Base-by-base conservation (phyloP, 2,888 invertebrate species). In the Athalia circularis region DNA sequence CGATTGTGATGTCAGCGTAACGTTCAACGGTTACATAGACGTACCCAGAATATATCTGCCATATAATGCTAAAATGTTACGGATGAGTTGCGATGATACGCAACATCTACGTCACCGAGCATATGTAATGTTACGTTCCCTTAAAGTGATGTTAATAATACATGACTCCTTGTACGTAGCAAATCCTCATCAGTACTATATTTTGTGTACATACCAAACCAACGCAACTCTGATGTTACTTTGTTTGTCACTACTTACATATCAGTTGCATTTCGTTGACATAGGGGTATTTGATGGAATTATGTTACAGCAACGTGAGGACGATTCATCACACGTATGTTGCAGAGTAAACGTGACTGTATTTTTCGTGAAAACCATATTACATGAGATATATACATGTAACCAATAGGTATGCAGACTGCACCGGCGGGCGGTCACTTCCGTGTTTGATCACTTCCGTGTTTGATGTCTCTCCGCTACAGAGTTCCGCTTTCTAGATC, bases 251-350 rank as follows among this genome's bases (percentile, higher is more conserved):
- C 7, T n/a, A 62, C 3, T 62, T 15, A 62, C 43, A 62, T 15
- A 4, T 29, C 29, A 5, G 62, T 8, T 15, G 43, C 43, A 62
- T 62, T 4, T 62, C 5, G 7, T 62, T 62, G 5, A n/a, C n/a
- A n/a, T n/a, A n/a, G n/a, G n/a, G n/a, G n/a, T n/a, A n/a, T n/a
- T n/a, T n/a, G n/a, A n/a, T n/a, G n/a, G n/a, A n/a, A n/a, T n/a
- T n/a, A 62, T 62, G 62, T 29, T 62, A 29, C 62, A 62, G 62
- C 43, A 9, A 15, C 62, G 62, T 62, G 15, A 43, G 13, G 15
- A 43, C 43, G 43, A 8, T 62, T 4, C 43, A 43, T 62, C 43
- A 62, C 7, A 62, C 43, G 29, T 15, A 62, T 29, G 43, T 62
- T 13, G 9, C 57, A 6, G 62, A 62, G 15, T 29, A 15, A 8